These are phyloP conservation scores for Holothuria leucospilota DNA, from an alignment of 53 echinoderm and acorn worm genomes.

Conservation along the genomic window DNA sequence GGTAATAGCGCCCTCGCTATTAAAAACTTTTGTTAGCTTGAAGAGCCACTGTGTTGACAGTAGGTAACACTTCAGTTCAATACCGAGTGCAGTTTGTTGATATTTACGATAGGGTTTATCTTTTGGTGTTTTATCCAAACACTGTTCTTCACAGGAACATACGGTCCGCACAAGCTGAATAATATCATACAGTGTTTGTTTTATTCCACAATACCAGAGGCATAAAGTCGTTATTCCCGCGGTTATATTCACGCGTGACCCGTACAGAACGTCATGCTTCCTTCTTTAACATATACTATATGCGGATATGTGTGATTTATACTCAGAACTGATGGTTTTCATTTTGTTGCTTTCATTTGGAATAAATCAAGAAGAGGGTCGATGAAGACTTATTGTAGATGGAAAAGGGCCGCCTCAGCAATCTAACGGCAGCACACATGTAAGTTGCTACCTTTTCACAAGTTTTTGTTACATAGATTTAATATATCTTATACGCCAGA, in stretches of 20 bases:
- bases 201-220: not conserved
- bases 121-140: constrained; percentile 25
- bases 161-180: not conserved
- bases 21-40: constrained; percentile 18
- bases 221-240: constrained; percentile 8
- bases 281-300: not conserved
- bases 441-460: not conserved
- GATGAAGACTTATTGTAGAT: constrained; percentile 44
- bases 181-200: constrained; percentile 10
- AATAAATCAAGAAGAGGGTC: constrained; percentile 25
- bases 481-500: too few relatives aligned
- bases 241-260: not conserved
- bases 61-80: constrained; percentile 18
- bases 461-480: too few relatives aligned
- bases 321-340: not conserved
- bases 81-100: constrained; percentile 32
- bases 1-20: constrained; percentile 7
- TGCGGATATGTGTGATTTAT: constrained; percentile 22
- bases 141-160: constrained; percentile 22
- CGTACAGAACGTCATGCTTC: too few relatives aligned
- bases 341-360: not conserved
- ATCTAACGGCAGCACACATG: constrained; percentile 31
- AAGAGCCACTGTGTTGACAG: constrained; percentile 20
- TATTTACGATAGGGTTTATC: constrained; percentile 33
- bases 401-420: constrained; percentile 30